phyloP scores from a whole-genome alignment of 2,888 invertebrate species.

The Hermaeophaga mercurialis region DNA sequence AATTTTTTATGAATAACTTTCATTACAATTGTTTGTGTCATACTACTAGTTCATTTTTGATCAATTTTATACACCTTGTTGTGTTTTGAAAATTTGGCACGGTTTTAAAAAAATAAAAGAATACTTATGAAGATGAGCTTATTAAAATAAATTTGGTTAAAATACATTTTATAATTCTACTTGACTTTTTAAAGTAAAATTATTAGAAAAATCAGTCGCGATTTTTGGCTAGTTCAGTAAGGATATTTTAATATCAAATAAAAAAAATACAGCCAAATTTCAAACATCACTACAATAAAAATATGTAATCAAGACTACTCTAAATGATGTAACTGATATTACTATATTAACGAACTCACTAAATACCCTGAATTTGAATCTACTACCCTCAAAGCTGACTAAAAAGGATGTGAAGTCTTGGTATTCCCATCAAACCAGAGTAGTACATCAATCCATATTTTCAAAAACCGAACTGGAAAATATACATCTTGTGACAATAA shows the following conservation, averaged over 20 bases:
- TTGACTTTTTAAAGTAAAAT: neutral
- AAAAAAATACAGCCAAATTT: slow-evolving; percentile 16
- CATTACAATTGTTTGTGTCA: slow-evolving; percentile 5
- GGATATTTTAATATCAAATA: neutral
- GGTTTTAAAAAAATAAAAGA: neutral
- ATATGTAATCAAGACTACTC: neutral
- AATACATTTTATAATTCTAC: neutral
- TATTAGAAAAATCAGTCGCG: slow-evolving; percentile 12
- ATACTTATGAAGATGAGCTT: neutral
- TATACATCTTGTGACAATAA: too few species aligned
- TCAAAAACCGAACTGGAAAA: too few species aligned
- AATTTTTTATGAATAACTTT: slow-evolving; percentile 4
- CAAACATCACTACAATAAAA: slow-evolving; percentile 4
- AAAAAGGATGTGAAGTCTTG: too few species aligned
- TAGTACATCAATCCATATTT: too few species aligned
- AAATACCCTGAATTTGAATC: too few species aligned
- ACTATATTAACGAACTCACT: too few species aligned
- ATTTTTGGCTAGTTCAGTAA: slow-evolving; percentile 10
- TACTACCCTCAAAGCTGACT: too few species aligned
- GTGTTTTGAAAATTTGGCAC: slow-evolving; percentile 16
- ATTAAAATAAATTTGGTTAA: neutral
- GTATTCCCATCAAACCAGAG: too few species aligned
- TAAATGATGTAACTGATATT: slow-evolving; percentile 5
- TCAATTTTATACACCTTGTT: slow-evolving; percentile 1
- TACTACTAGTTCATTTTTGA: neutral